Conservation (phyloP, 2,888 invertebrate genomes). For the Imbricaverruca yamaguchii region DNA sequence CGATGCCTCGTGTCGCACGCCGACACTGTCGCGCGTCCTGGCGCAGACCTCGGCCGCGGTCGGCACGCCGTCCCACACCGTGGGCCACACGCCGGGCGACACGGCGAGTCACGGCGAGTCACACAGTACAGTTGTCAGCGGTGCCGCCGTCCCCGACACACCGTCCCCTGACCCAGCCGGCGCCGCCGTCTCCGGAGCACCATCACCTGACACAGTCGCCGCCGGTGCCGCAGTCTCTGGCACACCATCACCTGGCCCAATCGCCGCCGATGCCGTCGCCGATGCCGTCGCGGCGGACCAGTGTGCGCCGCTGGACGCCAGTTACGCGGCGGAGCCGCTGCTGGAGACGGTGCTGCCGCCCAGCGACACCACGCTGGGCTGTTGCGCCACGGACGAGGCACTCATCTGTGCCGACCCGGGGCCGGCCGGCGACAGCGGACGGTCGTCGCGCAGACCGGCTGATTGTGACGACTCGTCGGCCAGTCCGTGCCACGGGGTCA, state of each 20-base stretch:
- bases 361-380: conserved; percentile 7
- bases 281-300: no score
- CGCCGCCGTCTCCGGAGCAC: background rate
- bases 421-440: background rate
- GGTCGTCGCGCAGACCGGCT: no score
- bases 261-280: no score
- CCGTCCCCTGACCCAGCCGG: background rate
- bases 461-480: no score
- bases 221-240: background rate
- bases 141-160: background rate
- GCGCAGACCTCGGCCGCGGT: background rate
- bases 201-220: no score
- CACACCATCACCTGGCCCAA: no score
- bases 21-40: background rate
- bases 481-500: no score
- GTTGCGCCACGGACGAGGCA: background rate
- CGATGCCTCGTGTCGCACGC: background rate
- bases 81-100: background rate
- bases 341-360: background rate
- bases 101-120: background rate
- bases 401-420: background rate
- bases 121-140: no score
- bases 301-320: background rate
- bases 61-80: no score
- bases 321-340: background rate